phyloP scores from a whole-genome alignment of 2,888 invertebrate genomes.

The Cataglyphis rosenhaueri region DNA sequence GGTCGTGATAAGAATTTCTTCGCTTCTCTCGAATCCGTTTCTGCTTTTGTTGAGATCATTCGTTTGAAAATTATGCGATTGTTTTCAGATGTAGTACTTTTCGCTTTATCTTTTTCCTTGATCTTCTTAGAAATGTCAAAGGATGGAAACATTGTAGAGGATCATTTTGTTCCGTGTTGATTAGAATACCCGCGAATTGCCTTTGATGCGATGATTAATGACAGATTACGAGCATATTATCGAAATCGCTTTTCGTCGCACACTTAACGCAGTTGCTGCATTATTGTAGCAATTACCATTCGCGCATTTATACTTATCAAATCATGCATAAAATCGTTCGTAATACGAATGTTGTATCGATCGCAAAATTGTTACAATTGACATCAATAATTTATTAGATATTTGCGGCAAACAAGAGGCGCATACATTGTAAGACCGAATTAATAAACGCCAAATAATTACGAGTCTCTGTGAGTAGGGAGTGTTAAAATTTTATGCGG shows the following conservation, averaged over 20 bases:
- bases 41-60: too few relatives aligned
- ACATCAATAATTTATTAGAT: constrained; percentile 41
- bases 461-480: not conserved
- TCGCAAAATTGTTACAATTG: constrained; percentile 28
- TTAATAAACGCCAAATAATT: constrained; percentile 25
- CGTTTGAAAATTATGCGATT: not conserved
- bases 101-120: not conserved
- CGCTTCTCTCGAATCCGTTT: not conserved
- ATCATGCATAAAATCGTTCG: not conserved
- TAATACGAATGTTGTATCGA: not conserved
- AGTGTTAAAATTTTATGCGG: constrained; percentile 17
- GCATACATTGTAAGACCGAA: constrained; percentile 14
- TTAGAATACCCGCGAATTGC: not conserved
- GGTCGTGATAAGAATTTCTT: constrained; percentile 5
- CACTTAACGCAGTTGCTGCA: not conserved
- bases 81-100: not conserved
- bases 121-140: too few relatives aligned
- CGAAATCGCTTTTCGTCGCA: not conserved
- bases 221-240: not conserved
- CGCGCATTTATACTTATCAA: constrained; percentile 13
- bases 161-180: not conserved
- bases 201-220: not conserved
- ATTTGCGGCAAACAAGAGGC: not conserved
- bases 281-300: constrained; percentile 4
- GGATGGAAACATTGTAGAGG: not conserved